Evolutionary conservation across 2,888 invertebrate genomes (phyloP).

Genomic region (Drosophila algonquin): DNA sequence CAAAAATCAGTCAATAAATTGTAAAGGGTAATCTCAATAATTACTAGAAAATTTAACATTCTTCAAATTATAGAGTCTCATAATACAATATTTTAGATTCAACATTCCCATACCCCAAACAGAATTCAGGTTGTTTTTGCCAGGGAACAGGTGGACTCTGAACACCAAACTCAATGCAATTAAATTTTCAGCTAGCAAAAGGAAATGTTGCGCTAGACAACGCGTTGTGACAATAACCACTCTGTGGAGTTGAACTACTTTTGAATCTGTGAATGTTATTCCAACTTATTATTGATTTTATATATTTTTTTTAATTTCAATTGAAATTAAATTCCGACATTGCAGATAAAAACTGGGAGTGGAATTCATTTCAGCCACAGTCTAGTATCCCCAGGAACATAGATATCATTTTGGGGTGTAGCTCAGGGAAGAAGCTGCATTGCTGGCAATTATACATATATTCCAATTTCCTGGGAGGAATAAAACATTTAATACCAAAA

Average conservation of each 20-base stretch:
- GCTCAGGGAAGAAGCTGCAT: slow-evolving; percentile 1
- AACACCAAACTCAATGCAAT: no score
- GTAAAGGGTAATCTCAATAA: background rate
- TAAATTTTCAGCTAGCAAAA: background rate
- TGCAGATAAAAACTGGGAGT: no score
- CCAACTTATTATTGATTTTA: background rate
- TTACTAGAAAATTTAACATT: background rate
- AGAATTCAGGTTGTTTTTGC: no score
- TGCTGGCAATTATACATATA: background rate
- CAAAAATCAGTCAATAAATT: background rate
- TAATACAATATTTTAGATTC: background rate
- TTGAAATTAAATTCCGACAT: no score
- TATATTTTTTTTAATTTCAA: no score
- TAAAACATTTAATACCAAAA: background rate
- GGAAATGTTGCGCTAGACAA: background rate
- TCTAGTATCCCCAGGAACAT: background rate
- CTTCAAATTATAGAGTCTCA: background rate
- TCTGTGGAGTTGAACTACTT: background rate
- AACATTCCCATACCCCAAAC: background rate
- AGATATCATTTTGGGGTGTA: no score
- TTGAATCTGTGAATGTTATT: no score
- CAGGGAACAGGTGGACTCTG: no score
- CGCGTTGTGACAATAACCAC: background rate
- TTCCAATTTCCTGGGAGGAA: slow-evolving; percentile 27
- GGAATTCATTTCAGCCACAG: background rate